Conservation (phyloP, 2,888 invertebrate genomes). For the Drosophila anomelani region DNA sequence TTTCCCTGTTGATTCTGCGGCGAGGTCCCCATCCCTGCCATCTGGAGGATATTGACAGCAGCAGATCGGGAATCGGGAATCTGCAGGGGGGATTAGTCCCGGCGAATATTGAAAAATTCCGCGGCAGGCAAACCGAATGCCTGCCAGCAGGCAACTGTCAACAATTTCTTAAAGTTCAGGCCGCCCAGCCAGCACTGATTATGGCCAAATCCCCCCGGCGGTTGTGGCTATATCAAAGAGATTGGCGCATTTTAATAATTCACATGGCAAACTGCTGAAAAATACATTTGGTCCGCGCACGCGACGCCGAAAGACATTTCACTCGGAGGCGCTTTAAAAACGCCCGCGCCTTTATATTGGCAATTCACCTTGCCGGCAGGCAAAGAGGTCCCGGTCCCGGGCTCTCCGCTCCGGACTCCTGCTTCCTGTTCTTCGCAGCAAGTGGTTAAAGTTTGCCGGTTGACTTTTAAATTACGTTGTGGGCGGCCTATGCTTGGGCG, state of each 20-base stretch:
- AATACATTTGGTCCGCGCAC: conserved; percentile 42
- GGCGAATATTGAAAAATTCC: conserved; percentile 49
- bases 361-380: conserved; percentile 41
- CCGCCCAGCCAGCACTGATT: conserved; percentile 32
- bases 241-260: conserved; percentile 64
- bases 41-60: conserved; percentile 41
- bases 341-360: conserved; percentile 24
- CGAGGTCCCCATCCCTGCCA: conserved; percentile 18
- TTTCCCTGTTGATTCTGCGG: conserved; percentile 58
- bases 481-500: conserved; percentile 15
- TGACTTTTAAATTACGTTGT: conserved; percentile 64
- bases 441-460: conserved; percentile 61
- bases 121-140: conserved; percentile 27
- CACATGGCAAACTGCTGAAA: conserved; percentile 49
- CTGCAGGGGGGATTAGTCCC: conserved; percentile 31
- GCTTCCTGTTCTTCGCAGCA: conserved; percentile 24
- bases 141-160: conserved; percentile 41
- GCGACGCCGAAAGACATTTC: conserved; percentile 31
- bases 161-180: conserved; percentile 45
- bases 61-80: conserved; percentile 21
- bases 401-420: neutral
- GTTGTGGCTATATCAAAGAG: conserved; percentile 50
- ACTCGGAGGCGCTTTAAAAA: conserved; percentile 32
- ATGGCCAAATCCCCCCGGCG: conserved; percentile 28
- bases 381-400: conserved; percentile 22